Evolutionary conservation across 2,113 vertebrate species (phyloP).

Genomic region (Accipiter virgatus): DNA sequence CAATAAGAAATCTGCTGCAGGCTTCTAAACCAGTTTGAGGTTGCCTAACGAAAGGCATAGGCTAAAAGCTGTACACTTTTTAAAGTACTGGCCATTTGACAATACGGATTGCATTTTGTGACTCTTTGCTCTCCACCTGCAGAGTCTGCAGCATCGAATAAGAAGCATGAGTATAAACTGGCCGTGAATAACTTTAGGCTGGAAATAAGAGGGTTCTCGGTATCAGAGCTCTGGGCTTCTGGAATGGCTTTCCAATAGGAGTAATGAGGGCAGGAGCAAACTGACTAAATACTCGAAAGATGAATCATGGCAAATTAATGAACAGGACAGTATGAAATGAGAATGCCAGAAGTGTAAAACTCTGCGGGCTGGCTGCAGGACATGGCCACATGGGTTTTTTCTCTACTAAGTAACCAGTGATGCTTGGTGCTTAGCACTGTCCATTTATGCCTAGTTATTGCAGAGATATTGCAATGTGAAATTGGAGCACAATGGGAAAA

Average conservation of each 20-base stretch:
- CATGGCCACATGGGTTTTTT: accelerated
- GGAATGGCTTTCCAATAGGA: neutral
- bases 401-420: neutral
- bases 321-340: neutral
- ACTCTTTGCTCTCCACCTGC: neutral
- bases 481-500: neutral
- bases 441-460: neutral
- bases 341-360: neutral
- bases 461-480: neutral
- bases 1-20: neutral
- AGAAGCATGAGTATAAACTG: neutral
- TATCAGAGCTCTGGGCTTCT: neutral
- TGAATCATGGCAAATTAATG: neutral
- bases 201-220: neutral
- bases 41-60: neutral
- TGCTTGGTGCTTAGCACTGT: neutral
- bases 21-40: neutral
- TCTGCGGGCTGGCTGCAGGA: accelerated
- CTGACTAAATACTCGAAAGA: neutral
- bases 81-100: neutral
- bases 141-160: neutral
- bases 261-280: neutral
- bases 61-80: neutral
- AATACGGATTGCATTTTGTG: neutral
- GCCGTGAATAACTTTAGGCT: neutral